Base-by-base conservation (phyloP, 2,797 vertebrate species). In the Discoglossus pictus region DNA sequence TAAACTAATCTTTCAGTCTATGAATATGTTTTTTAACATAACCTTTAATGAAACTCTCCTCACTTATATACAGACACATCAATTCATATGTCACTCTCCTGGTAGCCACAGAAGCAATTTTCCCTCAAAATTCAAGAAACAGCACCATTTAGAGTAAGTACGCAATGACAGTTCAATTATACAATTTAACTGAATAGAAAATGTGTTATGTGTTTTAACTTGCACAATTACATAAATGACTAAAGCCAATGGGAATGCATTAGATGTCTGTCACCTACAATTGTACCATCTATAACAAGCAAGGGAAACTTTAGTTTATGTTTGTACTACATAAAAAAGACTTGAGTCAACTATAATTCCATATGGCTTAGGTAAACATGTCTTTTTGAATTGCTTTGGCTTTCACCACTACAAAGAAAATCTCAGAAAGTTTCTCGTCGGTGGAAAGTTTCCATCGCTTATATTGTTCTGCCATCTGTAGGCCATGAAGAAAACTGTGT, bases 401-500 rank as follows among this genome's bases (percentile, higher is more conserved):
- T 48, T 40, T 25, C 3, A 43, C 38, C 44, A 3, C 13, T 13
- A 7, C 3, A 55, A 47, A 48, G 51, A 62, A 69, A 62, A 50
- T 9, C n/a, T n/a, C n/a, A 48, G 12, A 24, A 50, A 31, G 9
- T 18, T 36, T 40, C 7, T 21, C 11, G 24, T 39, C 17, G 15
- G 24, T 15, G 20, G 10, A 46, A 51, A 34, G 18, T 1, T 36
- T 15, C 71, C 68, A 74, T 80, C 69, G 78, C 25, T 61, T 80
- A 77, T 61, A 70, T 79, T 73, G 34, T 21, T 80, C 75, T 85
- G 78, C 78, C 80, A 78, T 61, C 81, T 84, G 79, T 81, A 77
- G 79, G 82, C 66, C 62, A 72, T 23, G 12, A 12, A 76, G 73
- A 58, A 82, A 80, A 82, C 10, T 52, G 68, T 53, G 48, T 31